Evolutionary conservation across 2,888 invertebrate genomes (phyloP).

Genomic region (Caenorhabditis macrosperma): DNA sequence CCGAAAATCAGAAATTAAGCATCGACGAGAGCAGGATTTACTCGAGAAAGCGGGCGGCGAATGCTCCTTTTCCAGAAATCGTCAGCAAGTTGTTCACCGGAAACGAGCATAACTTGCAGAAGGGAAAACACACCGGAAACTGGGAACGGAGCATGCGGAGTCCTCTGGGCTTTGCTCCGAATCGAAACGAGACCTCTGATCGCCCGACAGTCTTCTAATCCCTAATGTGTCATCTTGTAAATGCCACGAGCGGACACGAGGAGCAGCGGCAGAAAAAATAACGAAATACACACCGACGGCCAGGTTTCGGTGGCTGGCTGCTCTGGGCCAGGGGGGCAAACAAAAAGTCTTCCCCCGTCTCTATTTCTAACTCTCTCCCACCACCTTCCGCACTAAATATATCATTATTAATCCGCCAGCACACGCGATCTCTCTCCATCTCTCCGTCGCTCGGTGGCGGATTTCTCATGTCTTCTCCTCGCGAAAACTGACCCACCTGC

Average conservation of each 20-base stretch:
- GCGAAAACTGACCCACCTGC: constrained; percentile 28
- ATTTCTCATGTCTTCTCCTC: background rate
- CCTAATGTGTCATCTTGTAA: constrained; percentile 5
- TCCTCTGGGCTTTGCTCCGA: background rate
- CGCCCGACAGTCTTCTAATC: constrained; percentile 2
- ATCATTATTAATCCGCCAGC: constrained; percentile 55
- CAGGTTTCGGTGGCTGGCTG: background rate
- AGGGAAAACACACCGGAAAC: too few species aligned
- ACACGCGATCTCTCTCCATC: constrained; percentile 31
- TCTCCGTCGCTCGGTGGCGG: background rate
- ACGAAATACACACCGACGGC: background rate
- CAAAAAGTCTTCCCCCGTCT: constrained; percentile 28
- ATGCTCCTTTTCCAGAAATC: too few species aligned
- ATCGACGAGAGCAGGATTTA: too few species aligned
- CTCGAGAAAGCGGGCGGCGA: too few species aligned
- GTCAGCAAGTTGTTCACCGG: too few species aligned
- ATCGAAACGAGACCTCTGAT: background rate
- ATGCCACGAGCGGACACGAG: background rate
- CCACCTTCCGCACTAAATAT: constrained; percentile 47
- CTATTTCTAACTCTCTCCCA: constrained; percentile 46
- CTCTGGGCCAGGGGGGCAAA: constrained; percentile 23
- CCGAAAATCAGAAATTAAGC: too few species aligned
- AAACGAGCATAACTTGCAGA: too few species aligned
- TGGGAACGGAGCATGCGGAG: too few species aligned
- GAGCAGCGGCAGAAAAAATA: background rate